Evolutionary conservation across 2,797 vertebrate genomes (phyloP).

Genomic region (Miichthys miiuy): DNA sequence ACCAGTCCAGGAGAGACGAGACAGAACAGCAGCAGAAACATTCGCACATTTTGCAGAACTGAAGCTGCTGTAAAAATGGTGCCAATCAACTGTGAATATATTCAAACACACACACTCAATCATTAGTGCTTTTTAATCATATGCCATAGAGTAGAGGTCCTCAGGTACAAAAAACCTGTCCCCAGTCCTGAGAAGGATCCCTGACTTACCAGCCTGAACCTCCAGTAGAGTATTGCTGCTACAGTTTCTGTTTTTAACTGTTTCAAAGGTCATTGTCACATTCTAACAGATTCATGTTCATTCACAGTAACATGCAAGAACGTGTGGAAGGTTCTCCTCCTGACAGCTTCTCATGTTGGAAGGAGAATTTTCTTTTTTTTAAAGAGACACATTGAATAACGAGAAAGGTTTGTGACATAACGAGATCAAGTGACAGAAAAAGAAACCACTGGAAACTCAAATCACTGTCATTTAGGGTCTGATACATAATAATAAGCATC

Average conservation of each 20-base stretch:
- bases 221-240: neutral
- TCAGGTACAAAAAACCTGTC: slow-evolving; percentile 28
- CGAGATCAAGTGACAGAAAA: neutral
- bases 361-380: neutral
- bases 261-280: neutral
- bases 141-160: slow-evolving; percentile 28
- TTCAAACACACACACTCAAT: slow-evolving; percentile 31
- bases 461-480: too few species aligned
- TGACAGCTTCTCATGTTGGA: neutral
- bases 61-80: slow-evolving; percentile 53
- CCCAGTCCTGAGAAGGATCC: neutral
- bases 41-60: slow-evolving; percentile 8
- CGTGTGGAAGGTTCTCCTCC: neutral
- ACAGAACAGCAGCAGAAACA: slow-evolving; percentile 1
- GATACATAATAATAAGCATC: neutral
- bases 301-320: neutral
- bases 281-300: slow-evolving; percentile 13
- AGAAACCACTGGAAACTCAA: too few species aligned
- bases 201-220: slow-evolving; percentile 24
- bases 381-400: neutral
- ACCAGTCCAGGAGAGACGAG: slow-evolving; percentile 33
- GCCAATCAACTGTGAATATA: slow-evolving; percentile 73
- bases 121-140: slow-evolving; percentile 57
- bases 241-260: neutral
- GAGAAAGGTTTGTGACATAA: neutral